These are phyloP conservation scores for Amphiprion clarkii DNA, from an alignment of 2,797 vertebrate genomes.

Conservation along the genomic window DNA sequence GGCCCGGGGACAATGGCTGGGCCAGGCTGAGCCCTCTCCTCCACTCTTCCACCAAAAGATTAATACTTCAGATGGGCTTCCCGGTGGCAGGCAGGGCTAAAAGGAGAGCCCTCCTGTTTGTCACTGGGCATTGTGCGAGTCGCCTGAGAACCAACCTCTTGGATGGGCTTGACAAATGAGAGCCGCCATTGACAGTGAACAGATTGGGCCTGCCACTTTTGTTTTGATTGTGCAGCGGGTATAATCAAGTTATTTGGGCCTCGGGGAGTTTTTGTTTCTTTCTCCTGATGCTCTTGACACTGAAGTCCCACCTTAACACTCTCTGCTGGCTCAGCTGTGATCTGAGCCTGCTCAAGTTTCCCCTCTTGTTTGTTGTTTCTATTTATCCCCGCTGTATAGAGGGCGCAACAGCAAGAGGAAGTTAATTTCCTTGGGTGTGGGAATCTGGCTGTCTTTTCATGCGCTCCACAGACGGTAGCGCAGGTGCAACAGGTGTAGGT, in stretches of 20 bases:
- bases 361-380: constrained; percentile 72
- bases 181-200: constrained; percentile 84
- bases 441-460: constrained; percentile 75
- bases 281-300: constrained; percentile 79
- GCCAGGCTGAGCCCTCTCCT: constrained; percentile 85
- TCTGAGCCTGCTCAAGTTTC: constrained; percentile 70
- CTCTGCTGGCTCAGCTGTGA: constrained; percentile 71
- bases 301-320: constrained; percentile 75
- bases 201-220: constrained; percentile 85
- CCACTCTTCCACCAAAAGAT: constrained; percentile 87
- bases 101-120: constrained; percentile 87
- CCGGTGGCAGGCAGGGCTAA: constrained; percentile 86
- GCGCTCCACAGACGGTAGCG: constrained; percentile 51
- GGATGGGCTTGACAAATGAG: constrained; percentile 87
- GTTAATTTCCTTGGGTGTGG: constrained; percentile 79
- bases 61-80: constrained; percentile 89
- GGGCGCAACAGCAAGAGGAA: constrained; percentile 64
- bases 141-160: constrained; percentile 86
- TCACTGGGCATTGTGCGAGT: constrained; percentile 85
- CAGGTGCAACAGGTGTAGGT: constrained; percentile 83
- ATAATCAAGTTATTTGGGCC: constrained; percentile 86
- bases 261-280: constrained; percentile 77
- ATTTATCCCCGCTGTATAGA: constrained; percentile 65
- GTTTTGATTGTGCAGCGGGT: constrained; percentile 84
- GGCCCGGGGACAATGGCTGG: constrained; percentile 85